A percentile compares a stretch with the other conserved stretches of the same genome.
phyloP scores from a whole-genome alignment of 2,797 vertebrate species.

The Cyprinella venusta region DNA sequence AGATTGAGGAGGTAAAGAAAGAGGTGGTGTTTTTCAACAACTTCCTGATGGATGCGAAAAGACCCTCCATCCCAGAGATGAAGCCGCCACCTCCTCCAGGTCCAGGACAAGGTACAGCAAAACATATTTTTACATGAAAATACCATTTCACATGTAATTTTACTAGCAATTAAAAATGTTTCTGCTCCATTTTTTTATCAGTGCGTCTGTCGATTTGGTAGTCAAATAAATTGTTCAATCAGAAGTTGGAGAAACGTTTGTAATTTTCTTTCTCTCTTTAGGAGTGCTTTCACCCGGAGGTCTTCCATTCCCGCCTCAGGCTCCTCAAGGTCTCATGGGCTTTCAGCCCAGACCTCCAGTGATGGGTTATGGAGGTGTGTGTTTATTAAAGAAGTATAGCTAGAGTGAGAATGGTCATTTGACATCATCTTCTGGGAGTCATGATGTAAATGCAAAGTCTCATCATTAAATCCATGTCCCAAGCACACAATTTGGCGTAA shows the following conservation, averaged over 20 bases:
- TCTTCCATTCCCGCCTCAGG: slow-evolving; percentile 88
- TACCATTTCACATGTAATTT: neutral
- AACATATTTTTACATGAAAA: neutral
- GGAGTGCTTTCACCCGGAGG: slow-evolving; percentile 82
- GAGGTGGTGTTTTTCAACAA: slow-evolving; percentile 93
- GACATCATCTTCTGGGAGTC: neutral
- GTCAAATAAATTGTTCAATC: no score
- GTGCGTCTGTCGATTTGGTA: neutral
- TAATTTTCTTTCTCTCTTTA: slow-evolving; percentile 44
- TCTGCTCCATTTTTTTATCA: neutral
- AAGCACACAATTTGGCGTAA: no score
- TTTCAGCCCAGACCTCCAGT: slow-evolving; percentile 92
- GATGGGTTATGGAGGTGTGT: slow-evolving; percentile 87
- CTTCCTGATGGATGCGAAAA: slow-evolving; percentile 91
- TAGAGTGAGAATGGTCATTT: neutral
- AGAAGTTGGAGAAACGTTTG: neutral
- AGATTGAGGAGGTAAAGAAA: slow-evolving; percentile 94
- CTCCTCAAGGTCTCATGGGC: slow-evolving; percentile 85
- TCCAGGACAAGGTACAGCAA: slow-evolving; percentile 79
- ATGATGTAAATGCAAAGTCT: neutral
- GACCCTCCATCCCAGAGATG: slow-evolving; percentile 88
- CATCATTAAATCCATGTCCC: no score
- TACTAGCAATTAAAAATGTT: neutral
- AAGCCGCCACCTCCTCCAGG: slow-evolving; percentile 85
- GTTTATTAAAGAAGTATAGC: neutral